These are phyloP conservation scores for Rhinopomastus cyanomelas DNA, from an alignment of 2,113 vertebrate species.

Conservation along the genomic window DNA sequence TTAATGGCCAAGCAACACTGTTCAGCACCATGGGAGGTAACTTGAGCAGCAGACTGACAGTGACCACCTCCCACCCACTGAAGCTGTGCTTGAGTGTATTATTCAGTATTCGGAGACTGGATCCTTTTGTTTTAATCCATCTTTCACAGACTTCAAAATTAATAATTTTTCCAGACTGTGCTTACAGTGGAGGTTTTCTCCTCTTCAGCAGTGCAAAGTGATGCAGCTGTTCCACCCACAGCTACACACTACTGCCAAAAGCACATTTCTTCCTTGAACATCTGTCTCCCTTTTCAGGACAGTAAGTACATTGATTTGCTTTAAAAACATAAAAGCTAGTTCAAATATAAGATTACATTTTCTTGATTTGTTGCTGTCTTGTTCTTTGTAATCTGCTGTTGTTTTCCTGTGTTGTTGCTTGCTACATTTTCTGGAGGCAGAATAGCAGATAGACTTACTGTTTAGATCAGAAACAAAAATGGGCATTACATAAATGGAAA, in stretches of 20 bases:
- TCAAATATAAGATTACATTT: not conserved
- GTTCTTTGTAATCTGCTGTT: not conserved
- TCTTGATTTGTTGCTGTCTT: not conserved
- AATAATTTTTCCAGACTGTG: not conserved
- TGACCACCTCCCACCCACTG: not conserved
- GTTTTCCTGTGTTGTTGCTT: not conserved
- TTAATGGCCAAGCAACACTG: not conserved
- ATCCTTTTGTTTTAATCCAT: not conserved
- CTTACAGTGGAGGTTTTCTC: not conserved
- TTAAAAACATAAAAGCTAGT: not conserved
- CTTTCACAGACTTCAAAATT: not conserved
- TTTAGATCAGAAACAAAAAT: not conserved
- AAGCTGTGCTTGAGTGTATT: too few relatives aligned
- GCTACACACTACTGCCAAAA: not conserved
- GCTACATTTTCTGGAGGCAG: not conserved
- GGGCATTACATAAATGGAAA: not conserved
- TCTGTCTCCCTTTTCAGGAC: not conserved
- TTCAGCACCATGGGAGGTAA: not conserved
- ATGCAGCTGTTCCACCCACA: not conserved
- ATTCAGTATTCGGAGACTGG: not conserved
- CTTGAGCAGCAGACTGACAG: not conserved
- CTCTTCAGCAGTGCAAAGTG: not conserved
- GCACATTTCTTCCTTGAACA: not conserved
- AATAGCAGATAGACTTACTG: not conserved
- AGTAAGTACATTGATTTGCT: not conserved